phyloP scores from a whole-genome alignment of 1,140 invertebrate genomes.

The Mya arenaria region DNA sequence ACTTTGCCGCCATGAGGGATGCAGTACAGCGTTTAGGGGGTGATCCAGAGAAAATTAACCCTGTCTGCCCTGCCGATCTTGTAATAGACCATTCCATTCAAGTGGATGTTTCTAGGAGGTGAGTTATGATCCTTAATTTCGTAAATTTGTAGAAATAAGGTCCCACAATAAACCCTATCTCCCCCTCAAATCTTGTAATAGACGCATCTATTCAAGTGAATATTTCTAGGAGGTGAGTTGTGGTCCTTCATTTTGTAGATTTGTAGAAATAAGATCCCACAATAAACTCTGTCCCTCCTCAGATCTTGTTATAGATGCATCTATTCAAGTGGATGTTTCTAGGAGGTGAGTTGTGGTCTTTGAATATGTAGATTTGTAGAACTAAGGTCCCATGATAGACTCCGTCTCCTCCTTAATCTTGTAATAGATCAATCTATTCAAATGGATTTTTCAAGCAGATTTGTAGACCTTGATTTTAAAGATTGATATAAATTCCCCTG shows the following conservation, averaged over 20 bases:
- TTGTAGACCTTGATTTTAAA: background rate
- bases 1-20: conserved; percentile 99
- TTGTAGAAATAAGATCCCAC: no score
- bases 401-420: conserved; percentile 97
- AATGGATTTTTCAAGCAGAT: conserved; percentile 94
- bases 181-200: conserved; percentile 98
- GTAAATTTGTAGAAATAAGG: no score
- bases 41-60: conserved; percentile 97
- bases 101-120: conserved; percentile 96
- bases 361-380: no score
- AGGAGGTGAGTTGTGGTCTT: conserved; percentile 85
- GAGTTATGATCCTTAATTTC: conserved; percentile 67
- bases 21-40: conserved; percentile 93
- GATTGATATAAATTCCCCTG: no score
- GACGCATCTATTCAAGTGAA: conserved; percentile 99
- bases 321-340: conserved; percentile 97
- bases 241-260: background rate
- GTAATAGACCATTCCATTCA: conserved; percentile 99
- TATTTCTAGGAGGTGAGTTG: conserved; percentile 90
- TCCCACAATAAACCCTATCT: conserved; percentile 99
- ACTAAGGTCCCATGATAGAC: no score
- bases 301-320: conserved; percentile 99
- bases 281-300: conserved; percentile 98
- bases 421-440: conserved; percentile 99
- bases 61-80: conserved; percentile 97